phyloP scores from a whole-genome alignment of 2,113 vertebrate genomes.

The Trichomycterus rosablanca region DNA sequence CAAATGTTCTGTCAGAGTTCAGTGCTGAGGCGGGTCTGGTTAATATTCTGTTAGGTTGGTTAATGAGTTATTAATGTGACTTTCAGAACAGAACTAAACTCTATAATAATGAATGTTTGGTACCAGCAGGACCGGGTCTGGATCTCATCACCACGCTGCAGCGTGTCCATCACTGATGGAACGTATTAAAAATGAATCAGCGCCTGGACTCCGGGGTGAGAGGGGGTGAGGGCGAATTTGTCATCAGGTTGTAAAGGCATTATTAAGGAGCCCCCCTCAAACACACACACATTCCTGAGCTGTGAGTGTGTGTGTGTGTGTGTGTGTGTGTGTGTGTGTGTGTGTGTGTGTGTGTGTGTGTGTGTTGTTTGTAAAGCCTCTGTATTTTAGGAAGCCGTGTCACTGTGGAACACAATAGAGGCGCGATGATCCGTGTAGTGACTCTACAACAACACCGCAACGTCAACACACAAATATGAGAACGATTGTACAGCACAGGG shows the following conservation, averaged over 20 bases:
- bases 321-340: no score
- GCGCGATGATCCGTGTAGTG: background rate
- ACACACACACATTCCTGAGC: constrained; percentile 17
- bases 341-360: no score
- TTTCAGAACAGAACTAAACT: no score
- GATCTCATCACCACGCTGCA: background rate
- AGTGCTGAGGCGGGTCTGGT: background rate
- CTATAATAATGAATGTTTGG: background rate
- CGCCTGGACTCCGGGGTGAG: background rate
- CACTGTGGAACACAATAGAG: constrained; percentile 25
- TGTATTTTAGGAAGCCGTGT: constrained; percentile 17
- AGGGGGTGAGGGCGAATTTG: background rate
- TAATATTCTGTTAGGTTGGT: background rate
- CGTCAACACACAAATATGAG: constrained; percentile 18
- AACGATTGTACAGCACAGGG: constrained; percentile 17
- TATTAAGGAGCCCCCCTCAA: background rate
- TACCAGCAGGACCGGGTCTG: background rate
- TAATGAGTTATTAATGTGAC: background rate
- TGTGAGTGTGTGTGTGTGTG: constrained; percentile 4
- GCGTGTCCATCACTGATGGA: background rate
- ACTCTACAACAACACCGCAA: background rate
- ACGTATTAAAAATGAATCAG: background rate
- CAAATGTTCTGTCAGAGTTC: no score
- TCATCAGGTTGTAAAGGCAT: constrained; percentile 6
- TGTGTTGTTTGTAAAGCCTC: constrained; percentile 2